Evolutionary conservation across 2,113 vertebrate genomes (phyloP), one percentile per base, ranked within the genome.

Genomic region (Archilochus colubris): DNA sequence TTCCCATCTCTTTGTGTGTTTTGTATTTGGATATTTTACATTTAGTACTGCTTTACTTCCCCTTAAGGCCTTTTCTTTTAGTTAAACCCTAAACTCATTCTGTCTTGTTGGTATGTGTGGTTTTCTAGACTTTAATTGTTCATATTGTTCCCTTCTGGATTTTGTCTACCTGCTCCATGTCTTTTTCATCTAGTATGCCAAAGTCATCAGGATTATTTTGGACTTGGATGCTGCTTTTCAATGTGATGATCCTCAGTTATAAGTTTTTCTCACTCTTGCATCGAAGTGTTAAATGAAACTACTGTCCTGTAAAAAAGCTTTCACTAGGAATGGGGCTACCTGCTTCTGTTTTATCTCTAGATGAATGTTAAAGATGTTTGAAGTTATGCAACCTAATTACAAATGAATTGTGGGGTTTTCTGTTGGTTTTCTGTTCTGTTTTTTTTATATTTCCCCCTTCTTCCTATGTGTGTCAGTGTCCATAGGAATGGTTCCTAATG

Each of bases 381-480:
- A 75, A 69, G n/a, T 48, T 15, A 12, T 40, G 12, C 8, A 51
- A 8, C 31, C 44, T 50, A 12, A 12, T 57, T 66, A 61, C 9
- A 81, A 57, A 48, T 15, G 2, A 40, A 6, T 50, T 53, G 28
- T 2, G 12, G 2, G 2, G 3, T 1, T 1, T 54, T 27, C 30
- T 5, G 6, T n/a, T 2, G 4, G 1, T 1, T 54, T 27, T n/a
- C n/a, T n/a, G n/a, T n/a, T n/a, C n/a, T 5, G 6, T n/a, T 40
- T 25, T 44, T n/a, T 51, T 31, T 18, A 15, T 70, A 57, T 61
- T 82, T 57, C 3, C 7, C 3, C 12, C 12, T 53, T 61, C 46
- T 72, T 51, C 16, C 43, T 22, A 3, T 33, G 15, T 40, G 20
- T 57, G 6, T 33, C 72, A 48, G 5, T 68, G 22, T 85, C 33